Base-by-base conservation (phyloP, 1,140 invertebrate genomes). In the Lepidurus apus region DNA sequence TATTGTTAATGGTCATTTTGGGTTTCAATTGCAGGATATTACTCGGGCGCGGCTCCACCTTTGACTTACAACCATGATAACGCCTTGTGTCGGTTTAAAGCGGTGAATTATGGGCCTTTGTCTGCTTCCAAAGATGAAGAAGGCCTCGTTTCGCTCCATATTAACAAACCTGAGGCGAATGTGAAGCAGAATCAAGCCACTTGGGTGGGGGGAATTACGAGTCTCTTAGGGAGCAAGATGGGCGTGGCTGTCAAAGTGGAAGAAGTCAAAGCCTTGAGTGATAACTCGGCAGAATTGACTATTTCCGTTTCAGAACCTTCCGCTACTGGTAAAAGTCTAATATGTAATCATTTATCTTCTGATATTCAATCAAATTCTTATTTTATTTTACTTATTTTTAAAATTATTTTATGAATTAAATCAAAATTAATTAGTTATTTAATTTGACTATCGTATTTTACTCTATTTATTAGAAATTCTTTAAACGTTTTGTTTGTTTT, bases 81-180 rank as follows among this genome's bases (percentile, higher is more conserved):
- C 86, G 93, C 94, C 4, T 89, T 96, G 42, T 98, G 95, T 84
- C 87, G 93, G 74, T 97, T 98, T 83, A 98, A 97, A 88, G 93
- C 95, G 4, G 92, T 98, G 42, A 93, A 93, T 0, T 97, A 97
- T 83, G 94, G 91, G 83, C 89, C 90, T 21, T 89, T 97, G 81
- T 93, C 94, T 0, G 90, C 89, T 1, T 89, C 91, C 47, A 92
- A 93, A 78, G 93, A 95, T 84, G 94, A 95, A 83, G 91, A 96
- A 82, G 95, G 95, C 4, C 86, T 95, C 21, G 93, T 98, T 1
- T 91, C 91, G 13, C 82, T 98, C 43, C 88, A 92, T 73, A 93
- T 97, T 81, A 92, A 91, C 82, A 94, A 95, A 84, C 90, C 91
- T 82, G 89, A 92, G 79, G 86, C 89, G 43, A 92, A 95, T 80